Conservation (phyloP, 2,888 invertebrate genomes). For the Harpagoxenus sublaevis region DNA sequence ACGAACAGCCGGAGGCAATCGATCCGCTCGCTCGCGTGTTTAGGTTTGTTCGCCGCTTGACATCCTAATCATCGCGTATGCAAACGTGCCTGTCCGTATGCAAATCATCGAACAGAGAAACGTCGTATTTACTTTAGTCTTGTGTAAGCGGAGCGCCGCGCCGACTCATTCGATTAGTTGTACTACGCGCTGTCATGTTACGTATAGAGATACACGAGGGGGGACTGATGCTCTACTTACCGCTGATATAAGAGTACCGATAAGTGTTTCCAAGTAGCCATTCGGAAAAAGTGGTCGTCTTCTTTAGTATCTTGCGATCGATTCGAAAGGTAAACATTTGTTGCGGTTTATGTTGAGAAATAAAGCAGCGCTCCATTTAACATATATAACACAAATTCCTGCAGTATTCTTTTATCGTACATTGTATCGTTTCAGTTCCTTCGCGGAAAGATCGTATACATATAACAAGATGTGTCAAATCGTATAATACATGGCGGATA, state of each 20-base stretch:
- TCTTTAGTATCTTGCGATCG: slow-evolving; percentile 33
- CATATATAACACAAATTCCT: slow-evolving; percentile 29
- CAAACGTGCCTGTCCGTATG: slow-evolving; percentile 18
- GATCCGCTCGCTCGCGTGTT: slow-evolving; percentile 19
- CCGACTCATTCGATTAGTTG: slow-evolving; percentile 45
- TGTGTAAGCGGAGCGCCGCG: slow-evolving; percentile 28
- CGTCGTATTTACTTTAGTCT: slow-evolving; percentile 43
- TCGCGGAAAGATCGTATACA: background rate
- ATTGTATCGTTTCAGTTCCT: background rate
- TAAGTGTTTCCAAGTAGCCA: slow-evolving; percentile 41
- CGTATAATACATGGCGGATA: background rate
- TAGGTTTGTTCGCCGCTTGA: slow-evolving; percentile 7
- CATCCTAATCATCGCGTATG: slow-evolving; percentile 37
- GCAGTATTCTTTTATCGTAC: slow-evolving; percentile 7
- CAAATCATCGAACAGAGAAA: slow-evolving; percentile 36
- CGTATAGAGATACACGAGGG: background rate
- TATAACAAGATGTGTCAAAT: background rate
- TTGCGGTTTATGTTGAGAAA: slow-evolving; percentile 38
- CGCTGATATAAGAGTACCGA: slow-evolving; percentile 37
- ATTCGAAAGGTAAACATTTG: slow-evolving; percentile 42
- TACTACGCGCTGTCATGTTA: slow-evolving; percentile 44
- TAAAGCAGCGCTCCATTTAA: slow-evolving; percentile 41
- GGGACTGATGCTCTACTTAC: slow-evolving; percentile 36
- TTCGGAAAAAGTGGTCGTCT: slow-evolving; percentile 37
- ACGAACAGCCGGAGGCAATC: background rate